A percentile compares a stretch with the other conserved stretches of the same genome.
These are phyloP conservation scores for Lasioglossum albipes DNA, from an alignment of 1,140 invertebrate species.

Conservation along the genomic window DNA sequence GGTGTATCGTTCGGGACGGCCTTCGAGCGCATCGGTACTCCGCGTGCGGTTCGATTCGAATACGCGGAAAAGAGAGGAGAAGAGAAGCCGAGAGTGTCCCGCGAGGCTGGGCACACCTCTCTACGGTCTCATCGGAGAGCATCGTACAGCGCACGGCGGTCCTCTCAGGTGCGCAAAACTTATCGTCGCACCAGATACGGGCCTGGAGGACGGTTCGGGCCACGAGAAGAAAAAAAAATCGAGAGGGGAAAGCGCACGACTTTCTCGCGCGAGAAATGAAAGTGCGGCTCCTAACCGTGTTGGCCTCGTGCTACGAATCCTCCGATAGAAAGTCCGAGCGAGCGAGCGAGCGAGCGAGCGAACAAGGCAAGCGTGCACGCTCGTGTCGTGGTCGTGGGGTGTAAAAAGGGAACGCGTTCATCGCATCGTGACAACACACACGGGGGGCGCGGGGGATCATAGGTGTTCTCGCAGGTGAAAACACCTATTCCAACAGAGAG, in stretches of 20 bases:
- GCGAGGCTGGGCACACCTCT: background rate
- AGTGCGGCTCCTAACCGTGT: constrained; percentile 37
- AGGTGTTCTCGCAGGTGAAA: background rate
- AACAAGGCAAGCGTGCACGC: no score
- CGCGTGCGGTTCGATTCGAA: background rate
- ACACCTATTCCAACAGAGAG: background rate
- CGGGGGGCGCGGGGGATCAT: background rate
- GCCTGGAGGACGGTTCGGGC: background rate
- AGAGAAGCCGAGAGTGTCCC: no score
- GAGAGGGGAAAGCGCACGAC: constrained; percentile 64
- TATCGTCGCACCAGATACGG: constrained; percentile 36
- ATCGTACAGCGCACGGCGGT: no score
- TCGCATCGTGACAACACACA: no score
- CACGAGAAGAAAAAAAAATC: constrained; percentile 43
- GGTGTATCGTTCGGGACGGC: constrained; percentile 32
- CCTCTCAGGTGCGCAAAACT: constrained; percentile 12
- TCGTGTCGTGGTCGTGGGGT: background rate
- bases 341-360: no score
- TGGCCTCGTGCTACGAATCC: constrained; percentile 45
- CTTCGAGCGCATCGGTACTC: constrained; percentile 55
- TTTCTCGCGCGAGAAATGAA: constrained; percentile 63
- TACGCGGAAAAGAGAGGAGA: constrained; percentile 12
- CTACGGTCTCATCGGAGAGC: no score
- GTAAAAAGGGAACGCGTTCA: background rate
- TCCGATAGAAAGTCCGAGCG: constrained; percentile 59